Evolutionary conservation across 2,888 invertebrate species (phyloP).

Genomic region (Synergus laeviventris): DNA sequence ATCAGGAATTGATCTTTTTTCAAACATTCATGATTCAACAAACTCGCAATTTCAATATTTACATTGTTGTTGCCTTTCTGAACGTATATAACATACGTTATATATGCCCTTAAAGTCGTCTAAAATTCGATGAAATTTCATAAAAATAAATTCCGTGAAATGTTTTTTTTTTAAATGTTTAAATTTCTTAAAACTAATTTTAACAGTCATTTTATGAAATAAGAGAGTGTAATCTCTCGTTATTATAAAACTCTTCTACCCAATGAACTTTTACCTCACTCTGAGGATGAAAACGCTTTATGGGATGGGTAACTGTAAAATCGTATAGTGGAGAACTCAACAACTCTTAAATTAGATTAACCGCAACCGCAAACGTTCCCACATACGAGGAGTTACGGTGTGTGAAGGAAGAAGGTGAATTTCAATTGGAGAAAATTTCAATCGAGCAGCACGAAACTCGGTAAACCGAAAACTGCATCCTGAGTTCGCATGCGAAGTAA

Average conservation of each 20-base stretch:
- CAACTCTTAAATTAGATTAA: constrained; percentile 34
- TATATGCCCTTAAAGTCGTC: too few relatives aligned
- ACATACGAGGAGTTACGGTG: constrained; percentile 7
- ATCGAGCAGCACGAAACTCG: constrained; percentile 40
- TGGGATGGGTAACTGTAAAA: not conserved
- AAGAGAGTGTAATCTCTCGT: not conserved
- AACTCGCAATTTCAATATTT: too few relatives aligned
- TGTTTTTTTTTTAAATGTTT: too few relatives aligned
- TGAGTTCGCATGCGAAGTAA: constrained; percentile 22
- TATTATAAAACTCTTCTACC: not conserved
- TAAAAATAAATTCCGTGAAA: too few relatives aligned
- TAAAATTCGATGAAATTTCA: too few relatives aligned
- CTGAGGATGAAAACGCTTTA: not conserved
- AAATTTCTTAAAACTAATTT: too few relatives aligned
- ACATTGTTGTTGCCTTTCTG: too few relatives aligned
- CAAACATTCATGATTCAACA: too few relatives aligned
- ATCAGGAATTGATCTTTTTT: too few relatives aligned
- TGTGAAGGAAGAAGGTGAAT: constrained; percentile 33
- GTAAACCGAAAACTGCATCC: constrained; percentile 38
- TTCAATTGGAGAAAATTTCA: constrained; percentile 39
- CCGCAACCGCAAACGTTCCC: constrained; percentile 25
- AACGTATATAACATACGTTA: too few relatives aligned
- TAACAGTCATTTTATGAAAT: not conserved
- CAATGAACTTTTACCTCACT: not conserved
- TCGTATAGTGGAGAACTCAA: constrained; percentile 8